Base-by-base conservation (phyloP, 2,113 vertebrate species). In the Cyphomyrus discorhynchus region DNA sequence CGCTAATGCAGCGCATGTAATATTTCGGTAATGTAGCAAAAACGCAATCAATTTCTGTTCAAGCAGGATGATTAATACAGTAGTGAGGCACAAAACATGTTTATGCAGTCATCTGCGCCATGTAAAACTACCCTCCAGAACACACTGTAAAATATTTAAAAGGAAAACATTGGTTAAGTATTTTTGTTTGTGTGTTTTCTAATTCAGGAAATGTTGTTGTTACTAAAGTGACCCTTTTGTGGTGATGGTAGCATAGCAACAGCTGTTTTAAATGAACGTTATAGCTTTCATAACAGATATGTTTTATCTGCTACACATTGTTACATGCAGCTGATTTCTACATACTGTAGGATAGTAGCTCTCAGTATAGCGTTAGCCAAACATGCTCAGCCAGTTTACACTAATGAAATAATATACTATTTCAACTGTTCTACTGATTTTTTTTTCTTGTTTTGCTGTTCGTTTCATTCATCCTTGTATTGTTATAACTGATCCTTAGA, bases 161-260 rank as follows among this genome's bases (percentile, higher is more conserved):
- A 87, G 85, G 35, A 27, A 53, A 53, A 87, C 85, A 53, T 35
- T 87, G 50, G 50, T 53, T 52, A 87, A 39, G 50, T 53, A 35
- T 52, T 87, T 87, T 87, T 47, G 85, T 39, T 53, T 53, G 82
- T 84, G 19, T 84, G 85, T 87, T 87, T 87, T 87, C 87, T 88
- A 50, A 88, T 66, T 88, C 35, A 42, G 56, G 31, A 66, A 42
- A 66, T 46, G 27, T 35, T 52, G 13, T 42, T 35, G 53, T 21
- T 62, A 10, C 27, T 27, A n/a, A 50, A 50, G 31, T 88, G 53
- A 58, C 86, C 86, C 50, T 88, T 39, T 31, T 62, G 86, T 39
- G 35, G 86, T 88, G 21, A 62, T 42, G 15, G 86, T 49, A 21
- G 19, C 86, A 58, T 31, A 58, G 50, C 86, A 86, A 35, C 85